Conservation (phyloP, 2,113 vertebrate genomes). For the Aptenodytes patagonicus region DNA sequence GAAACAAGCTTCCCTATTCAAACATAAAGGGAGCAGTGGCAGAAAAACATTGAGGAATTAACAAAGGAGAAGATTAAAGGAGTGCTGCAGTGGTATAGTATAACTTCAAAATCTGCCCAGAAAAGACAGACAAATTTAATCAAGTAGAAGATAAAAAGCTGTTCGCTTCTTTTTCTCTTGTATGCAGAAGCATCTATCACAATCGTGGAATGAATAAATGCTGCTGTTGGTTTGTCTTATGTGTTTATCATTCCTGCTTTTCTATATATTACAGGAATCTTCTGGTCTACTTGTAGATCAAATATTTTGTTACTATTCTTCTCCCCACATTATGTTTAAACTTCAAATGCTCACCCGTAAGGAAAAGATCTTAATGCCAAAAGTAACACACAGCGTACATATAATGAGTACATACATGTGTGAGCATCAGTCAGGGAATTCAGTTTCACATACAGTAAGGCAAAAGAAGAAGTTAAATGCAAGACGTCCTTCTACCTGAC, state of each 20-base stretch:
- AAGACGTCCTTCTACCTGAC: neutral
- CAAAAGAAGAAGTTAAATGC: neutral
- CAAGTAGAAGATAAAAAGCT: neutral
- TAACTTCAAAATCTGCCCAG: neutral
- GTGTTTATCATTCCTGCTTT: neutral
- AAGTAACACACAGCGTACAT: neutral
- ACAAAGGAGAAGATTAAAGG: neutral
- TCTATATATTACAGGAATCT: neutral
- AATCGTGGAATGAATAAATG: neutral
- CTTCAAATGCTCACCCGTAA: neutral
- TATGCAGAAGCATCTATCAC: neutral
- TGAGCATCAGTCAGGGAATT: neutral
- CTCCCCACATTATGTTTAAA: neutral
- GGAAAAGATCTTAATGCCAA: neutral
- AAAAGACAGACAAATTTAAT: neutral
- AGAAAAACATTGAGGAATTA: neutral
- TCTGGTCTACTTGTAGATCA: neutral
- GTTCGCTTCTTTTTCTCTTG: neutral
- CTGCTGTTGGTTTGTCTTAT: neutral
- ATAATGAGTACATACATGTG: accelerated
- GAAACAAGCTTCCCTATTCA: neutral
- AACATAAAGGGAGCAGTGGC: neutral
- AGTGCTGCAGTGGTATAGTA: neutral
- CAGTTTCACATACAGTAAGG: neutral
- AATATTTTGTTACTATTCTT: neutral